phyloP scores from a whole-genome alignment of 2,888 invertebrate genomes.

The Phlogophora meticulosa region DNA sequence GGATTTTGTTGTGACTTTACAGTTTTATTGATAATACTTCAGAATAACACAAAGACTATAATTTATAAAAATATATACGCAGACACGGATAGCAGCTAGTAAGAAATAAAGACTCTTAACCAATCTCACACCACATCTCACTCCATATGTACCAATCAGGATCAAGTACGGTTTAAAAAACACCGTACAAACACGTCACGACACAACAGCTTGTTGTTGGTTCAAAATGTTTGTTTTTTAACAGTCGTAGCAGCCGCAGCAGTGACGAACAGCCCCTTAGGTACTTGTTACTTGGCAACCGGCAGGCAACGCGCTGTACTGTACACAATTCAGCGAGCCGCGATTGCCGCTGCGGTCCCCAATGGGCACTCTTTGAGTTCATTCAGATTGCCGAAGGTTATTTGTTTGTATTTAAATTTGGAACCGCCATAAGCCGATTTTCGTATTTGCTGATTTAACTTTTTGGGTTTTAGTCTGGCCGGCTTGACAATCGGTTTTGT shows the following conservation, averaged over 20 bases:
- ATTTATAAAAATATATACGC: too few species aligned
- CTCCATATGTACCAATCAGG: too few species aligned
- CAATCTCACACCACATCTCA: not conserved
- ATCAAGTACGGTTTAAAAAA: not conserved
- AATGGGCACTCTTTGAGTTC: constrained; percentile 51
- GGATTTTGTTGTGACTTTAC: too few species aligned
- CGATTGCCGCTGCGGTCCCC: constrained; percentile 49
- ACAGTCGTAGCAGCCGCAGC: constrained; percentile 1
- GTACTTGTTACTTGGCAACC: constrained; percentile 46
- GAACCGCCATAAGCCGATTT: constrained; percentile 52
- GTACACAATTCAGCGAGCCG: constrained; percentile 45
- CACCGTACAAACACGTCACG: not conserved
- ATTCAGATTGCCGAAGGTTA: constrained; percentile 45
- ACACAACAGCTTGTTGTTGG: not conserved
- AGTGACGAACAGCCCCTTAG: constrained; percentile 45
- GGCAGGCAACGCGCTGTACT: constrained; percentile 17
- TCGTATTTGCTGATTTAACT: constrained; percentile 47
- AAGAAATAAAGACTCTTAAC: not conserved
- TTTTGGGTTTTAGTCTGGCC: constrained; percentile 31
- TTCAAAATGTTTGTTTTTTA: constrained; percentile 9
- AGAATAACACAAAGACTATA: too few species aligned
- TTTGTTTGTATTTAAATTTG: constrained; percentile 60
- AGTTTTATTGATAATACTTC: too few species aligned
- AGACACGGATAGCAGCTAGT: not conserved
- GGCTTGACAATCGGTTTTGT: constrained; percentile 26